Base-by-base conservation (phyloP, 1,140 invertebrate species). In the Sycobia sp. region DNA sequence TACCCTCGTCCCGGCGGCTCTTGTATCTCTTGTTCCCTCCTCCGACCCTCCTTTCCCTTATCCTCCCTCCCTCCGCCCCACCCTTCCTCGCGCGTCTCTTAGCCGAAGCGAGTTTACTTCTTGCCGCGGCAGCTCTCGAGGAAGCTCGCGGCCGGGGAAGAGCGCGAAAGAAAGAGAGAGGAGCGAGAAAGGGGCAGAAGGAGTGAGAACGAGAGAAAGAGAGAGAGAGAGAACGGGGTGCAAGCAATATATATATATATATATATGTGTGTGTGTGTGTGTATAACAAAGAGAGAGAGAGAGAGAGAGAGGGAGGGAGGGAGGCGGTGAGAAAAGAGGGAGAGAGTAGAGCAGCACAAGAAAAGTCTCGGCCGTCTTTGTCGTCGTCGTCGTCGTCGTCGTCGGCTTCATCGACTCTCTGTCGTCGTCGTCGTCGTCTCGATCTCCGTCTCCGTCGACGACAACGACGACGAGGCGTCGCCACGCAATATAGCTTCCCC, bases 71-170 rank as follows among this genome's bases (percentile, higher is more conserved):
- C 32, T 41, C 50, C 43, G 25, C 18, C 22, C 49, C 44, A n/a
- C n/a, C 39, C 49, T 27, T 38, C 39, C 53, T 41, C 44, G 59
- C 47, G 60, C 61, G 59, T 60, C 61, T 67, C 39, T 58, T 64
- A 49, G 60, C 69, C 64, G 32, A n/a, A n/a, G 38, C 41, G 49
- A 66, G 67, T 65, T 69, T 49, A 68, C 51, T 69, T 73, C 70
- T 69, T 60, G 54, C 59, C 34, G 38, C 27, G 11, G 29, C 18
- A 3, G 8, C 1, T 29, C 11, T 8, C 1, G 23, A 13, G 23
- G 16, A 9, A 22, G 4, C 34, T 1, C 34, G 11, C 29, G 14
- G 23, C 20, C 18, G 9, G 13, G 27, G 29, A 32, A 11, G 22
- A 14, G 8, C 16, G 41, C 3, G 38, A 16, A 16, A 53, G 16